Evolutionary conservation across 1,140 invertebrate species (phyloP).

Genomic region (Phortica variegata): DNA sequence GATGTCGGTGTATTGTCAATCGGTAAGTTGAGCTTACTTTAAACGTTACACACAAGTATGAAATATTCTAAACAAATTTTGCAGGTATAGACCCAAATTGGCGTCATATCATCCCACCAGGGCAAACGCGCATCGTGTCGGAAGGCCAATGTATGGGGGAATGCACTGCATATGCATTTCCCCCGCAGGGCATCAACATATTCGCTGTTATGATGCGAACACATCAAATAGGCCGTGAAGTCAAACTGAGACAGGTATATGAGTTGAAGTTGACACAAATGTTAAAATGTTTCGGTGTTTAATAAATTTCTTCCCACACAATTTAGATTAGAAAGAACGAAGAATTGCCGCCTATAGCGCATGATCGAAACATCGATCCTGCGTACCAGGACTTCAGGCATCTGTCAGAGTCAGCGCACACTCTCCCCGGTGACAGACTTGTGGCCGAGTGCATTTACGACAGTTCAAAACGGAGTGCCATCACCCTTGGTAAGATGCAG

Average conservation of each 20-base stretch:
- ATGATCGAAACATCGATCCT: slow-evolving; percentile 64
- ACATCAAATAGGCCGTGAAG: slow-evolving; percentile 63
- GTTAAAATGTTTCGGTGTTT: too few species aligned
- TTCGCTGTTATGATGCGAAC: slow-evolving; percentile 69
- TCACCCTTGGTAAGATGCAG: slow-evolving; percentile 61
- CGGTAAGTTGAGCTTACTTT: slow-evolving; percentile 45
- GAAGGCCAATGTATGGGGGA: slow-evolving; percentile 67
- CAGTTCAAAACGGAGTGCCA: slow-evolving; percentile 62
- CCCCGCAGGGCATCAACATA: slow-evolving; percentile 64
- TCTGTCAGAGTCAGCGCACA: slow-evolving; percentile 60
- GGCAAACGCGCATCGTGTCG: slow-evolving; percentile 64
- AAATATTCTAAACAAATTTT: slow-evolving; percentile 18
- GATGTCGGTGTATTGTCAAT: slow-evolving; percentile 65
- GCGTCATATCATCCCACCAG: slow-evolving; percentile 68
- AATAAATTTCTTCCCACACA: slow-evolving; percentile 7
- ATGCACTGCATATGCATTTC: slow-evolving; percentile 64
- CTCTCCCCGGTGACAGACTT: slow-evolving; percentile 66
- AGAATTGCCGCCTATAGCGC: slow-evolving; percentile 63
- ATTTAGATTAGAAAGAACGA: slow-evolving; percentile 53
- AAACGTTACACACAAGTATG: too few species aligned
- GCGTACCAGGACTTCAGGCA: slow-evolving; percentile 66
- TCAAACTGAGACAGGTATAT: slow-evolving; percentile 61
- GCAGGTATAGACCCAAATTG: slow-evolving; percentile 66
- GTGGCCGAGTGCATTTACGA: slow-evolving; percentile 69
- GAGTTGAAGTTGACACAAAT: too few species aligned